Evolutionary conservation across 1,140 invertebrate species (phyloP).

Genomic region (Bombyx mandarina): DNA sequence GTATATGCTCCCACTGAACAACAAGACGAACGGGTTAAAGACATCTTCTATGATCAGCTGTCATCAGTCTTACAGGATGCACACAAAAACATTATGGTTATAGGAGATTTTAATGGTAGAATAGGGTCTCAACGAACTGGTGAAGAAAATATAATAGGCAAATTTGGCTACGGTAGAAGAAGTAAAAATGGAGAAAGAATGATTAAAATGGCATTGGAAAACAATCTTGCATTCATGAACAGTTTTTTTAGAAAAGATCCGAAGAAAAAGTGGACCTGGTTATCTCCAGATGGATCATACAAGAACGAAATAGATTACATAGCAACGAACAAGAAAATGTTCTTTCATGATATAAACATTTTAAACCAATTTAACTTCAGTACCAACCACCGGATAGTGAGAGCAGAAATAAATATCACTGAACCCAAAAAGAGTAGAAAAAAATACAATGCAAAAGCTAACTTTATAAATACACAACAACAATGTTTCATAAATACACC

Average conservation of each 20-base stretch:
- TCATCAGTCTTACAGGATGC: no score
- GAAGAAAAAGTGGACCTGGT: constrained; percentile 1
- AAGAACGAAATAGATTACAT: constrained; percentile 1
- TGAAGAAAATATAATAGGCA: neutral
- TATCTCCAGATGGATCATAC: neutral
- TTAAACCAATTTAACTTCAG: no score
- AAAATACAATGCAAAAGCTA: no score
- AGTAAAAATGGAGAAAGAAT: neutral
- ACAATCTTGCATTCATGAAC: neutral
- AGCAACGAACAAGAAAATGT: neutral
- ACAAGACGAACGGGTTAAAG: constrained; percentile 2
- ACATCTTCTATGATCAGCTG: constrained; percentile 2
- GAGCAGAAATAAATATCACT: no score
- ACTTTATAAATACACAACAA: no score
- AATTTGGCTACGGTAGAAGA: neutral
- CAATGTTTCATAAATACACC: no score
- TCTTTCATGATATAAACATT: neutral
- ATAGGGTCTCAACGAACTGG: neutral
- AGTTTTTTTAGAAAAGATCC: neutral
- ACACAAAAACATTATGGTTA: neutral
- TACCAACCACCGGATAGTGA: no score
- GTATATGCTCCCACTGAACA: neutral
- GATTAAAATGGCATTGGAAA: neutral
- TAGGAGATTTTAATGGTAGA: neutral
- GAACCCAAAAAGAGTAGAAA: no score